Conservation (phyloP, 2,797 vertebrate species). For the Aldrovandia affinis region DNA sequence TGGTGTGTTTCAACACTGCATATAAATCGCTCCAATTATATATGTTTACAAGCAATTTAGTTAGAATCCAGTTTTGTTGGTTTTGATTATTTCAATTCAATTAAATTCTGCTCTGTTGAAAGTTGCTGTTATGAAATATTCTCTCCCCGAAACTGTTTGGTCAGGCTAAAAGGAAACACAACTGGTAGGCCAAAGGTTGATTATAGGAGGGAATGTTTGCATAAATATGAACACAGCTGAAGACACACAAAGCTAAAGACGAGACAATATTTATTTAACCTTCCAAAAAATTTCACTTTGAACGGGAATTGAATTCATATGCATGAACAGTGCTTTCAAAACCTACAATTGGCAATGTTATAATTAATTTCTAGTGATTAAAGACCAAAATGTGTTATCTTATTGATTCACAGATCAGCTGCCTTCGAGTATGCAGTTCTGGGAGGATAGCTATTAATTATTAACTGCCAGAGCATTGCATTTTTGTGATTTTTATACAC, state of each 20-base stretch:
- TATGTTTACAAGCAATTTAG: background rate
- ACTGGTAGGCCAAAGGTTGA: constrained; percentile 9
- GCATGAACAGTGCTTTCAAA: background rate
- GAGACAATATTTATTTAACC: background rate
- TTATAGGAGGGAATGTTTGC: background rate
- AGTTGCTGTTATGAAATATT: background rate
- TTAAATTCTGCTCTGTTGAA: too few species aligned
- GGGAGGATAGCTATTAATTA: constrained; percentile 15
- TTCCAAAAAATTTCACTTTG: background rate
- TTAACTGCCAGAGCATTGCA: background rate
- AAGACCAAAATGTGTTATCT: background rate
- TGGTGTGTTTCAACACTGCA: too few species aligned
- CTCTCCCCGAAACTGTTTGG: background rate
- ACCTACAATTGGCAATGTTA: background rate
- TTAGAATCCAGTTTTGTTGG: too few species aligned
- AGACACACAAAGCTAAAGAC: background rate
- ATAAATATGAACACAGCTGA: constrained; percentile 11
- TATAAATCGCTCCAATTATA: background rate
- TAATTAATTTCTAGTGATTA: background rate
- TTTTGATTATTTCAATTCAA: too few species aligned
- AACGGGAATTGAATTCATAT: background rate
- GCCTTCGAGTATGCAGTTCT: background rate
- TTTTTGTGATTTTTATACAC: constrained; percentile 9
- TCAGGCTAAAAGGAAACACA: background rate
- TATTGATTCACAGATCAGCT: background rate